Evolutionary conservation across 2,113 vertebrate genomes (phyloP).

Genomic region (Eulacestoma nigropectus): DNA sequence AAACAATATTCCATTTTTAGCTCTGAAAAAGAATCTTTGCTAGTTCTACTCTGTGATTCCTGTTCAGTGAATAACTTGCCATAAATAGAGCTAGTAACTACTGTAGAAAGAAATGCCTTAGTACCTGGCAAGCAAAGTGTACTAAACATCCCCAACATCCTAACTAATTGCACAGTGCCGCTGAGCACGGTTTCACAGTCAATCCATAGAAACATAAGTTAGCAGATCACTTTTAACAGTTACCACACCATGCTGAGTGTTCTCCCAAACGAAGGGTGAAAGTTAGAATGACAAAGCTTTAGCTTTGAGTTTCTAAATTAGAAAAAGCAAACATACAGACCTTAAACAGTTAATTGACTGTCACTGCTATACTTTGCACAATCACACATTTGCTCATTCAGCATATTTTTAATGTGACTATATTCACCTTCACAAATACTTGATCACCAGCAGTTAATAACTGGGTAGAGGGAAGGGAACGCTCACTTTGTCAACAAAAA

Average conservation of each 20-base stretch:
- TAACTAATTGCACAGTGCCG: not conserved
- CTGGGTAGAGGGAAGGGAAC: not conserved
- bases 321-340: not conserved
- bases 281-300: not conserved
- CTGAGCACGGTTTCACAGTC: not conserved
- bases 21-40: conserved; percentile 13
- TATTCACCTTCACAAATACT: not conserved
- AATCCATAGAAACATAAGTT: not conserved
- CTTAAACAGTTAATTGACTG: not conserved
- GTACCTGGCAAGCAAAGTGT: not conserved
- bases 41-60: conserved; percentile 51
- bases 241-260: not conserved
- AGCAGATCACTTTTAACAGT: not conserved
- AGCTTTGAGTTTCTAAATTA: not conserved
- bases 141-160: not conserved
- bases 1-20: conserved; percentile 65
- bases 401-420: not conserved
- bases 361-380: not conserved
- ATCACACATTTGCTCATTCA: not conserved
- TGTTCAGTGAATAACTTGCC: conserved; percentile 24
- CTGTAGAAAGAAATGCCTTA: not conserved
- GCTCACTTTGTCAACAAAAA: not conserved
- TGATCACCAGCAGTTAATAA: not conserved
- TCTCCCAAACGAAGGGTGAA: not conserved
- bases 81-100: conserved; percentile 36